Evolutionary conservation across 1,140 invertebrate species (phyloP).

Genomic region (Hycleus phaleratus): DNA sequence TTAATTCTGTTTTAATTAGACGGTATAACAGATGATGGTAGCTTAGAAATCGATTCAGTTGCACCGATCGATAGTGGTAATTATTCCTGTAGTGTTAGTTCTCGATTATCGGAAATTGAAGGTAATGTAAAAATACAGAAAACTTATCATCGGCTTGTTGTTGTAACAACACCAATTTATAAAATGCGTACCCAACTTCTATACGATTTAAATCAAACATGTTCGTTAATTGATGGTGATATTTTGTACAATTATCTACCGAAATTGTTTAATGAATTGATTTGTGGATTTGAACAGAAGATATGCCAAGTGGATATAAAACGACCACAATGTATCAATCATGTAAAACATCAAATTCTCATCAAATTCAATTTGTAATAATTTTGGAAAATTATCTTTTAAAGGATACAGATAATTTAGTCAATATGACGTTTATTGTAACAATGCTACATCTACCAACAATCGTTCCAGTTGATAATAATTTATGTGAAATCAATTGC

Average conservation of each 20-base stretch:
- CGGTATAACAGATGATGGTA: background rate
- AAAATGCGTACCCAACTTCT: conserved; percentile 19
- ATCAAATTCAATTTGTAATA: background rate
- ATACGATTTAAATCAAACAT: conserved; percentile 26
- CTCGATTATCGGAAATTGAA: background rate
- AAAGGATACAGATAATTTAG: conserved; percentile 21
- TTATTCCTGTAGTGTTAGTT: conserved; percentile 7
- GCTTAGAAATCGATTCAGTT: background rate
- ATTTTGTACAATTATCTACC: conserved; percentile 25
- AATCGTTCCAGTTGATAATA: conserved; percentile 23
- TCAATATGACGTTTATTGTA: conserved; percentile 24
- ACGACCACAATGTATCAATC: conserved; percentile 23
- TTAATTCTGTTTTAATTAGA: no score
- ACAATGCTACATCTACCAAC: conserved; percentile 24
- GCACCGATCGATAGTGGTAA: conserved; percentile 4
- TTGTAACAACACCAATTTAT: conserved; percentile 7
- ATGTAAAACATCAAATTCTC: conserved; percentile 8
- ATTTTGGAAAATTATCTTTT: background rate
- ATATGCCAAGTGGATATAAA: conserved; percentile 26
- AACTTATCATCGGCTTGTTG: conserved; percentile 1
- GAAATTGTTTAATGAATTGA: conserved; percentile 20
- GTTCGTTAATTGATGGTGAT: conserved; percentile 21
- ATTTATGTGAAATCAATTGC: conserved; percentile 32
- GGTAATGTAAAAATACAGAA: conserved; percentile 1
- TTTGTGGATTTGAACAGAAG: conserved; percentile 21